A percentile compares a stretch with the other conserved stretches of the same genome.
Evolutionary conservation across 2,113 vertebrate genomes (phyloP).

Genomic region (Cyanistes caeruleus): DNA sequence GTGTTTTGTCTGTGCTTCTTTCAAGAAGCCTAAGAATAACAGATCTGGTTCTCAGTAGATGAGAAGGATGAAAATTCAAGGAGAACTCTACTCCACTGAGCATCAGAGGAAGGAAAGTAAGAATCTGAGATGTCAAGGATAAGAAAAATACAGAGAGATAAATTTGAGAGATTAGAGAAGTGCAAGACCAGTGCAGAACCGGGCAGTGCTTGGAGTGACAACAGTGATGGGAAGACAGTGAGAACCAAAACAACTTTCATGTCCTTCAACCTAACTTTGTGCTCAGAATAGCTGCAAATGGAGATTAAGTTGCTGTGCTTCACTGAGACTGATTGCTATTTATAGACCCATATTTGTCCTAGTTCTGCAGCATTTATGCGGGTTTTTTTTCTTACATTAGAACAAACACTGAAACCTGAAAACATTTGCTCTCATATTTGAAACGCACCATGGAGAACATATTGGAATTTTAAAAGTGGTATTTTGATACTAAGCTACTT

Average conservation of each 20-base stretch:
- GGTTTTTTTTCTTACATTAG: slow-evolving; percentile 19
- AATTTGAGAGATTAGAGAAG: background rate
- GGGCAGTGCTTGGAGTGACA: background rate
- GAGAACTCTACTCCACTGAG: background rate
- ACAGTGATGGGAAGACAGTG: background rate
- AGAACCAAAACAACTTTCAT: slow-evolving; percentile 18
- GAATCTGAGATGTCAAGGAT: background rate
- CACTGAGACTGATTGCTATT: slow-evolving; percentile 42
- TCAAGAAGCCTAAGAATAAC: background rate
- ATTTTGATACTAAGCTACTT: background rate
- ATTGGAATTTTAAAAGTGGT: background rate
- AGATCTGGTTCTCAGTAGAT: background rate
- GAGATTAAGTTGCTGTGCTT: slow-evolving; percentile 54
- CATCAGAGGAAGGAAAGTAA: background rate
- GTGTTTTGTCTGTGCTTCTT: background rate
- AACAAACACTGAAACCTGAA: slow-evolving; percentile 40
- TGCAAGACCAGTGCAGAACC: background rate
- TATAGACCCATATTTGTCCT: slow-evolving; percentile 56
- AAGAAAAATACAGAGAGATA: background rate
- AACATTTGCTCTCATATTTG: background rate
- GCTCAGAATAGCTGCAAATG: slow-evolving; percentile 56
- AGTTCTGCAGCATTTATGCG: slow-evolving; percentile 44
- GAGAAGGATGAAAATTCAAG: slow-evolving; percentile 23
- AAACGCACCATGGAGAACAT: background rate
- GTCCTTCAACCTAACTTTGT: slow-evolving; percentile 56